Base-by-base conservation (phyloP, 2,888 invertebrate genomes). In the Sesia bembeciformis region DNA sequence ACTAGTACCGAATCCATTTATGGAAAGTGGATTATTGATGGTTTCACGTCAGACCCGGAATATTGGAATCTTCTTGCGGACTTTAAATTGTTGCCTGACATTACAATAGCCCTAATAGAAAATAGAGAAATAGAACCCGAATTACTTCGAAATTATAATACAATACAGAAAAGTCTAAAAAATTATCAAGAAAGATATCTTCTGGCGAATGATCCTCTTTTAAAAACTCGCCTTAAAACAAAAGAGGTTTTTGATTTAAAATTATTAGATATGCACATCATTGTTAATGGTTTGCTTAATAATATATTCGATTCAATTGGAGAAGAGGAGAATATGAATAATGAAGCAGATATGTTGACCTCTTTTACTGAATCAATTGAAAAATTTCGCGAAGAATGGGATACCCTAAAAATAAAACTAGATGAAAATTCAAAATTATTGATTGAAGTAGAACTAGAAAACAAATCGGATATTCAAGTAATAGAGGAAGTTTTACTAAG, bases 1-100 rank as follows among this genome's bases (percentile, higher is more conserved):
- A 71, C 78, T 53, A 66, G 72, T 56, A 62, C 54, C 54, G 67
- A 76, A 40, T 58, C 70, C 51, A 62, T 57, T 40, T 87, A 86
- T 67, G 89, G 90, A 38, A 91, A 91, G 62, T 93, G 91, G 86
- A 88, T 93, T 58, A 76, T 93, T 54, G 93, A 93, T 66, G 92
- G 90, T 1, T 90, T 93, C 72, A 84, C 90, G 39, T 68, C 87
- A 39, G 82, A 91, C 60, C 58, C 82, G 7, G 84, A 90, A 58
- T 77, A 87, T 64, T 90, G 93, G 84, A 70, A 69, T 52, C 72
- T 74, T 56, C 67, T 93, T 6, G 63, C 60, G 4, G 78, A 83
- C 40, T 72, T 79, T 3, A 83, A 89, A 58, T 70, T 86, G 54
- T 62, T 84, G 38, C 91, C 92, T 39, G 91, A 93, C 68, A 87